These are phyloP conservation scores for Drosophila saltans DNA, from an alignment of 1,140 invertebrate genomes.

Conservation along the genomic window DNA sequence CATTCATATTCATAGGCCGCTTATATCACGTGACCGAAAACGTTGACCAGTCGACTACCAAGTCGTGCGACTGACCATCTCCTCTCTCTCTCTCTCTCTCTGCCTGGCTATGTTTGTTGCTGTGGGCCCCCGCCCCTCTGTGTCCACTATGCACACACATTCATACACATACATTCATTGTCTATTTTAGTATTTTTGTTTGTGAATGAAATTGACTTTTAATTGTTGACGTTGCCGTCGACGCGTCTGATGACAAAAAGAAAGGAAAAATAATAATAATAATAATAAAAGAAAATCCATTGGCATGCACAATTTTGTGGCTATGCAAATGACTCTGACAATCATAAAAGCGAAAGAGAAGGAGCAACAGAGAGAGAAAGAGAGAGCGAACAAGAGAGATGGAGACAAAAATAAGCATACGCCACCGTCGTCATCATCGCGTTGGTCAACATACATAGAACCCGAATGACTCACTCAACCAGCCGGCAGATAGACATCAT, in stretches of 20 bases:
- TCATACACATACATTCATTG: neutral
- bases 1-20: neutral
- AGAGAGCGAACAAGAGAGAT: neutral
- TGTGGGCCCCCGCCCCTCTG: neutral
- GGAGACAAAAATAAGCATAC: conserved; percentile 49
- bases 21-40: conserved; percentile 39
- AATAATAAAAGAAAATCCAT: conserved; percentile 43
- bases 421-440: conserved; percentile 32
- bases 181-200: conserved; percentile 35
- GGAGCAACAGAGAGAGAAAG: conserved; percentile 2
- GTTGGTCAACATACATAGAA: conserved; percentile 55
- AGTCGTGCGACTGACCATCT: neutral
- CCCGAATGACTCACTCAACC: conserved; percentile 1
- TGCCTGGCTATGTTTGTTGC: neutral
- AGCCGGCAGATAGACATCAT: conserved; percentile 45
- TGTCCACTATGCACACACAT: conserved; percentile 1
- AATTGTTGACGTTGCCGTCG: conserved; percentile 62
- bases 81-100: neutral
- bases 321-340: conserved; percentile 57
- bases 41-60: neutral
- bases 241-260: conserved; percentile 20
- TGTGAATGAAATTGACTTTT: conserved; percentile 73
- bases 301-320: conserved; percentile 62
- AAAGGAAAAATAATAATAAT: conserved; percentile 29
- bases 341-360: conserved; percentile 32